A percentile compares a stretch with the other conserved stretches of the same genome.
Conservation (phyloP, 2,888 invertebrate species). For the Alentia gelatinosa region DNA sequence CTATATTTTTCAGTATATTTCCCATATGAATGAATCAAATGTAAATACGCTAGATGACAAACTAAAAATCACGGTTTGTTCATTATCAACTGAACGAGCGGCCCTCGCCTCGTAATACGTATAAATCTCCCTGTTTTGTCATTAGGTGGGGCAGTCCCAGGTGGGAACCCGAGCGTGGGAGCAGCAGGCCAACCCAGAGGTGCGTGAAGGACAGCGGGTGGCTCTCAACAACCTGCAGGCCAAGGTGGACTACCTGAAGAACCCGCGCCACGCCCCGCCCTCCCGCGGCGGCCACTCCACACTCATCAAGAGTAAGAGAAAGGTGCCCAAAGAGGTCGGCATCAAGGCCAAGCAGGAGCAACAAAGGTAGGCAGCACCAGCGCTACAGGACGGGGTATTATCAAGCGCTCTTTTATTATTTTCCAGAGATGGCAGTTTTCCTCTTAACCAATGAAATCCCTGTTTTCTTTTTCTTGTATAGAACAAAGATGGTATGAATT, state of each 20-base stretch:
- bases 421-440: no score
- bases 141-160: neutral
- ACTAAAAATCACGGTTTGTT: no score
- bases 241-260: slow-evolving; percentile 75
- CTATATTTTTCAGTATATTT: no score
- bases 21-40: no score
- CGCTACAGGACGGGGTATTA: no score
- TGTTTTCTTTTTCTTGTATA: no score
- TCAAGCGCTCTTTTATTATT: no score
- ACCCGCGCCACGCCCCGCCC: slow-evolving; percentile 75
- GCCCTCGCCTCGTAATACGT: no score
- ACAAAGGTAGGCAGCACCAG: neutral
- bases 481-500: no score
- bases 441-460: no score
- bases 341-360: slow-evolving; percentile 69
- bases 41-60: no score
- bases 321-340: slow-evolving; percentile 72
- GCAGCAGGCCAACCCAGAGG: slow-evolving; percentile 73
- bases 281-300: slow-evolving; percentile 69
- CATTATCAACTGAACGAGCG: no score
- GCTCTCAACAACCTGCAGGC: slow-evolving; percentile 75
- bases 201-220: slow-evolving; percentile 71
- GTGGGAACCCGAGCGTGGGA: slow-evolving; percentile 71
- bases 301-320: slow-evolving; percentile 70
- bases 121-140: neutral